phyloP scores from a whole-genome alignment of 2,797 vertebrate species.

The Lagothrix lagotricha region DNA sequence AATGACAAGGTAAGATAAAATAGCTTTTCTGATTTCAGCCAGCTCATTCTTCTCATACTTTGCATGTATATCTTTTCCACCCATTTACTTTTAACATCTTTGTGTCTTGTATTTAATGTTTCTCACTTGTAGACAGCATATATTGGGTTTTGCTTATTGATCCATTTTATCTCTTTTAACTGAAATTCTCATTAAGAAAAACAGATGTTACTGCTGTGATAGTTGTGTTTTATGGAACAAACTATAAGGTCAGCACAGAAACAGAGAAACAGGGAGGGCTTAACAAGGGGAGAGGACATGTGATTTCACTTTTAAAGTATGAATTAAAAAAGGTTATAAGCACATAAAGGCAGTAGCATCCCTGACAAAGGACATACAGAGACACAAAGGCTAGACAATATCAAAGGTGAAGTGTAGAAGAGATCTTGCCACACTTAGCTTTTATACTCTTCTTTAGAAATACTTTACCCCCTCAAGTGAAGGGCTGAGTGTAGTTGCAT shows the following conservation, averaged over 20 bases:
- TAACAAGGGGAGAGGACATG: neutral
- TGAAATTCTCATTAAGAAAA: neutral
- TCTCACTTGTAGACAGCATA: neutral
- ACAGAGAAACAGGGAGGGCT: neutral
- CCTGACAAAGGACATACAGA: neutral
- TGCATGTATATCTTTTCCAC: neutral
- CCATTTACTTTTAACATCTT: neutral
- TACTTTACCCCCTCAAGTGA: neutral
- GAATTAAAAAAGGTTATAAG: neutral
- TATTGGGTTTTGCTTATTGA: neutral
- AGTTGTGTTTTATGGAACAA: neutral
- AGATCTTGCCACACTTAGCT: neutral
- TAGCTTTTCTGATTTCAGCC: neutral
- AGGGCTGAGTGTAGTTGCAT: neutral
- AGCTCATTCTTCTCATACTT: neutral
- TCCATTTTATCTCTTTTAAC: neutral
- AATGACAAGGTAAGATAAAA: neutral
- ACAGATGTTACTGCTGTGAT: neutral
- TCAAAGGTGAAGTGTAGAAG: neutral
- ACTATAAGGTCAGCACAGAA: neutral
- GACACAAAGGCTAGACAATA: neutral
- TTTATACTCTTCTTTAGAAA: neutral
- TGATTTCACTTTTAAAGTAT: neutral
- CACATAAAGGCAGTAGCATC: rapidly evolving
- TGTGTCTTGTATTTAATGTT: neutral